phyloP scores from a whole-genome alignment of 2,888 invertebrate species.

The Aleiodes alternator region DNA sequence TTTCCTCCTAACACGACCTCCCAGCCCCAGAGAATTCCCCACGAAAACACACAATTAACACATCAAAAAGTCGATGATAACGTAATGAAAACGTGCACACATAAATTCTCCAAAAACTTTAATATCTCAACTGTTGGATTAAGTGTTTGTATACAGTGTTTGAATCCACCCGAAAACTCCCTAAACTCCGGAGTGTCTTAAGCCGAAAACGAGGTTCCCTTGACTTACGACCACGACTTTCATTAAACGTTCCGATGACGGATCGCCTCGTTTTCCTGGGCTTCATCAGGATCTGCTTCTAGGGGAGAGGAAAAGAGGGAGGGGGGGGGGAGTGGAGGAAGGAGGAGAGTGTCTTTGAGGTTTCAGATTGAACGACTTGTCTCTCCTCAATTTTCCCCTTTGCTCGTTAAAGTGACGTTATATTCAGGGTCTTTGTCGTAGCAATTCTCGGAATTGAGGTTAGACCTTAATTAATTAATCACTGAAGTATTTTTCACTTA shows the following conservation, averaged over 20 bases:
- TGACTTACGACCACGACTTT: conserved; percentile 62
- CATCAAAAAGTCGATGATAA: not conserved
- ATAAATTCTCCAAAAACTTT: conserved; percentile 61
- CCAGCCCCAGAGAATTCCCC: too few relatives aligned
- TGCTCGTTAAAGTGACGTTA: conserved; percentile 32
- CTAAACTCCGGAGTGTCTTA: conserved; percentile 50
- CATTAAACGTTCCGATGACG: conserved; percentile 71
- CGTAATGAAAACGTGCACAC: not conserved
- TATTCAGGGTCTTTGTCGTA: conserved; percentile 21
- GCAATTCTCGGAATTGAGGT: conserved; percentile 39
- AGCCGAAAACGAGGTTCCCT: conserved; percentile 48
- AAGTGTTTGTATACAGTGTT: conserved; percentile 49
- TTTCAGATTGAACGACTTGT: conserved; percentile 34
- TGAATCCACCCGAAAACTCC: conserved; percentile 36
- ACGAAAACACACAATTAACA: not conserved
- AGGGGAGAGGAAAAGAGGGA: too few relatives aligned
- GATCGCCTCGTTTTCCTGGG: conserved; percentile 61
- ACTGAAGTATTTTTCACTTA: conserved; percentile 28
- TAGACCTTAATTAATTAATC: conserved; percentile 50
- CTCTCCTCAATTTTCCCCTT: conserved; percentile 20
- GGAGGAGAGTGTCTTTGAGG: conserved; percentile 22
- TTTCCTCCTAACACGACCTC: too few relatives aligned
- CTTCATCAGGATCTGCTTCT: conserved; percentile 28
- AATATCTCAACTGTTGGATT: conserved; percentile 63
- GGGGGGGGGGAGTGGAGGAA: not conserved